Evolutionary conservation across 2,113 vertebrate genomes (phyloP).

Genomic region (Paramormyrops kingsleyae): DNA sequence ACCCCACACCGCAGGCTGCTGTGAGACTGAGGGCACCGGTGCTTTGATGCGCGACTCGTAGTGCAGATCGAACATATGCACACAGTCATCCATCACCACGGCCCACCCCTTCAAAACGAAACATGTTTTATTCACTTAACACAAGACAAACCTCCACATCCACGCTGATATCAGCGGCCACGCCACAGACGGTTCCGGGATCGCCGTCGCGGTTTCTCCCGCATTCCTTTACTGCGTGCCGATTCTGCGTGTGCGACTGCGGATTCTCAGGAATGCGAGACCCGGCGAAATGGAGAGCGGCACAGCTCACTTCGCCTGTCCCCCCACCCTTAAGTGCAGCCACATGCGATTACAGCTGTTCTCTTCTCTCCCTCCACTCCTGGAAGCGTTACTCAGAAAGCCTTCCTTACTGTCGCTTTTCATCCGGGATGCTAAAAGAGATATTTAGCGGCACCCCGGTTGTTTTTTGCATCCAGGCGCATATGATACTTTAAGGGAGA

Average conservation of each 20-base stretch:
- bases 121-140: neutral
- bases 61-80: conserved; percentile 2
- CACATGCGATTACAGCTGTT: conserved; percentile 19
- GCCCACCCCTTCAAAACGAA: neutral
- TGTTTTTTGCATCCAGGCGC: conserved; percentile 58
- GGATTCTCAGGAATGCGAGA: neutral
- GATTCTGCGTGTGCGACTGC: neutral
- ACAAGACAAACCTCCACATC: neutral
- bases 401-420: conserved; percentile 43
- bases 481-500: conserved; percentile 51
- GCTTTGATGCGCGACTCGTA: neutral
- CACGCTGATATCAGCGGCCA: neutral
- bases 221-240: neutral
- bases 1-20: neutral
- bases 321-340: neutral
- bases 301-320: no score
- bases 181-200: neutral
- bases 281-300: neutral
- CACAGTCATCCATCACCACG: neutral
- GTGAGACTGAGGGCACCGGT: neutral
- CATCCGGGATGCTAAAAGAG: conserved; percentile 47
- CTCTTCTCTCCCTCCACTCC: neutral
- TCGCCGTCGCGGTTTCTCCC: neutral
- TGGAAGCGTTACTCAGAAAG: conserved; percentile 34
- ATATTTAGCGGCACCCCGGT: conserved; percentile 46